Evolutionary conservation across 53 echinoderm and acorn worm species (phyloP).

Genomic region (Hippasteria phrygiana): DNA sequence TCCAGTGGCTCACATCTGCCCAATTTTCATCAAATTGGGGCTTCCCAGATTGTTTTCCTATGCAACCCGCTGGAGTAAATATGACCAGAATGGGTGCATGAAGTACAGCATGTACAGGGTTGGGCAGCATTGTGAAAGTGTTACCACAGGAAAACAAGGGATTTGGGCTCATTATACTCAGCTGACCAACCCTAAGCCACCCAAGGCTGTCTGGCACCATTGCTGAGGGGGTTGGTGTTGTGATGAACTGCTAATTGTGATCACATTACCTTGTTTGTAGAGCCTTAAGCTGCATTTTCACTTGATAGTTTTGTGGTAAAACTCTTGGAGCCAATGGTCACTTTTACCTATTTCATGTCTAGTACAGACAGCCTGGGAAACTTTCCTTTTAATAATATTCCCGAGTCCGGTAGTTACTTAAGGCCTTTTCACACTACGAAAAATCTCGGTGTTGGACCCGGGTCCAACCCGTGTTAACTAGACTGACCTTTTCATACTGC

Average conservation of each 20-base stretch:
- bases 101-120: not conserved
- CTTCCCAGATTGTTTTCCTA: slow-evolving; percentile 19
- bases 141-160: not conserved
- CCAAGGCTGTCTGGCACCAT: not conserved
- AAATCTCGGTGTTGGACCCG: no score
- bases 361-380: no score
- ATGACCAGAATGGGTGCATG: slow-evolving; percentile 13
- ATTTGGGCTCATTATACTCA: slow-evolving; percentile 6
- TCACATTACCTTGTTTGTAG: not conserved
- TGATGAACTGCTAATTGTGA: slow-evolving; percentile 4
- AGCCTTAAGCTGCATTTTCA: not conserved
- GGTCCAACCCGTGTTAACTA: no score
- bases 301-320: not conserved
- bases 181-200: not conserved
- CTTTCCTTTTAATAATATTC: no score
- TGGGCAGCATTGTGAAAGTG: not conserved
- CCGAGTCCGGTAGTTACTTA: no score
- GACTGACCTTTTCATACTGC: no score
- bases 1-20: not conserved
- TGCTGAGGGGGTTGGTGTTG: not conserved
- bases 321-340: no score
- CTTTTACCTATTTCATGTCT: no score
- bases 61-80: slow-evolving; percentile 16
- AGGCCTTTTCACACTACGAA: no score
- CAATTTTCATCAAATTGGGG: not conserved